Conservation (phyloP, 2,113 vertebrate genomes). For the Lophotis ruficrista region DNA sequence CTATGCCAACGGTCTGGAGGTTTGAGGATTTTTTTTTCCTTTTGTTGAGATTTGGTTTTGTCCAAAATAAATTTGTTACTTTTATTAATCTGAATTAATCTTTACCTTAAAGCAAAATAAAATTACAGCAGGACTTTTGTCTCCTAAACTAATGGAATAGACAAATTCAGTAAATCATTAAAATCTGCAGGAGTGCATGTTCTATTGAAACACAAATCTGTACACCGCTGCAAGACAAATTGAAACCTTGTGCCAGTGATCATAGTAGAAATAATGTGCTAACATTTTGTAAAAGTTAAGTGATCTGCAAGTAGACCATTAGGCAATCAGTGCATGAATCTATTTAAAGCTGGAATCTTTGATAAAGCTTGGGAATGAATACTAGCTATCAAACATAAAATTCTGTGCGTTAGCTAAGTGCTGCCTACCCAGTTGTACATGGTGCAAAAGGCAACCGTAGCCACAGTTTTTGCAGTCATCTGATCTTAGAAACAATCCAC, state of each 20-base stretch:
- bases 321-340: not conserved
- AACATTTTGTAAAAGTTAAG: not conserved
- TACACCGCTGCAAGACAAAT: not conserved
- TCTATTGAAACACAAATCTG: not conserved
- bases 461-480: not conserved
- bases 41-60: not conserved
- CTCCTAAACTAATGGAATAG: not conserved
- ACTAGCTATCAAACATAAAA: not conserved
- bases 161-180: not conserved
- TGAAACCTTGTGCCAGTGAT: not conserved
- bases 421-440: not conserved
- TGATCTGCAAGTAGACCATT: not conserved
- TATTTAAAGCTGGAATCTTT: not conserved
- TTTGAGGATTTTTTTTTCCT: not conserved
- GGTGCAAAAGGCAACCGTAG: not conserved
- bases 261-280: not conserved
- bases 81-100: not conserved
- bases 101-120: not conserved
- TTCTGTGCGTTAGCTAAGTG: not conserved
- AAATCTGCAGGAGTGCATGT: not conserved
- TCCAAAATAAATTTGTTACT: not conserved
- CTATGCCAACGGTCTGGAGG: fast-evolving
- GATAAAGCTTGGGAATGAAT: not conserved
- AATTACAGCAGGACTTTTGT: not conserved
- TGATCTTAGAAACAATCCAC: not conserved